Evolutionary conservation across 2,797 vertebrate genomes (phyloP).

Genomic region (Trematomus bernacchii): DNA sequence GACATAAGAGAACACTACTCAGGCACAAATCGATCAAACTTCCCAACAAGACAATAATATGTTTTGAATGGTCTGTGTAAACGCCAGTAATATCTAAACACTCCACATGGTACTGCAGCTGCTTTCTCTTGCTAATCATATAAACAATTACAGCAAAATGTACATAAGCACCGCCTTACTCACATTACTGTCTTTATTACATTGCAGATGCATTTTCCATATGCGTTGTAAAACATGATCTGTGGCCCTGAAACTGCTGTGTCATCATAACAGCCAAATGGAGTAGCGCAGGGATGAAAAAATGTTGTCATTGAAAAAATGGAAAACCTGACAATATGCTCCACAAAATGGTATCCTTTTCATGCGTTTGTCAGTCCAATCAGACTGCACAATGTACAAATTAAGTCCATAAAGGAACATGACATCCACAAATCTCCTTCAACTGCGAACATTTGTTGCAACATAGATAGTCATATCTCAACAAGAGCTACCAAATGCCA

Average conservation of each 20-base stretch:
- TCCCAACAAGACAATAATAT: constrained; percentile 25
- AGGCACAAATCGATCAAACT: constrained; percentile 25
- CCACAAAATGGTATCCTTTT: background rate
- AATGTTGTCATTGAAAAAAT: background rate
- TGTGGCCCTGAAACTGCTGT: constrained; percentile 18
- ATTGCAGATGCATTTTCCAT: constrained; percentile 28
- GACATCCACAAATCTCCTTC: constrained; percentile 2
- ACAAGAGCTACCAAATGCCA: background rate
- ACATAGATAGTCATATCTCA: constrained; percentile 2
- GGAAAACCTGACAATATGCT: background rate
- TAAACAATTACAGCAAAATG: constrained; percentile 7
- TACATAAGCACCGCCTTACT: constrained; percentile 3
- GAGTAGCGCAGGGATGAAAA: constrained; percentile 6
- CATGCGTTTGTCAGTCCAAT: background rate
- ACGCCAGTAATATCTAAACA: constrained; percentile 32
- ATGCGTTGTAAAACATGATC: constrained; percentile 24
- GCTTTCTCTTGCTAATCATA: constrained; percentile 23
- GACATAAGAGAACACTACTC: constrained; percentile 15
- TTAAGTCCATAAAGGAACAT: background rate
- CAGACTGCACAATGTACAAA: background rate
- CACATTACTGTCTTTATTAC: constrained; percentile 21
- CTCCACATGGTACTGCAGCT: background rate
- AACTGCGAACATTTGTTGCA: background rate
- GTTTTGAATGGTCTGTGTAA: constrained; percentile 21
- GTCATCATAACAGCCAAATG: constrained; percentile 14